phyloP scores from a whole-genome alignment of 1,140 invertebrate genomes.

The Drosophila lacertosa region DNA sequence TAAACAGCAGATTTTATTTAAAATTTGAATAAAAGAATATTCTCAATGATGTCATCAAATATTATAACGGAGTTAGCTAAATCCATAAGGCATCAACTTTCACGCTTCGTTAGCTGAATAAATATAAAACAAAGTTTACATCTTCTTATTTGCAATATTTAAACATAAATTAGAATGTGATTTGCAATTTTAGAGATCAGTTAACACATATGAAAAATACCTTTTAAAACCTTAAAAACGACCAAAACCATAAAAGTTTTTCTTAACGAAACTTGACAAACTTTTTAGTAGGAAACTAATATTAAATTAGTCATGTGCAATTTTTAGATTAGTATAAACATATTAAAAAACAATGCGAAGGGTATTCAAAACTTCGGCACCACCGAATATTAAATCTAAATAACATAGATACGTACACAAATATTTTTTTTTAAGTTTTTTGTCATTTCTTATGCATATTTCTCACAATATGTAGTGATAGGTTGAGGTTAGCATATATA shows the following conservation, averaged over 20 bases:
- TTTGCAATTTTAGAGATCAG: no score
- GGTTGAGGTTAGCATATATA: slow-evolving; percentile 1
- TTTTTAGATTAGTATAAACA: neutral
- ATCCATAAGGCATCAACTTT: no score
- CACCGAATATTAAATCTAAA: slow-evolving; percentile 16
- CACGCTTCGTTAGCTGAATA: no score
- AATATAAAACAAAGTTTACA: no score
- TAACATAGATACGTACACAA: slow-evolving; percentile 2
- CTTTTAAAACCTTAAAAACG: neutral
- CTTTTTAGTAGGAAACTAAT: neutral
- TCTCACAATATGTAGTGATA: slow-evolving; percentile 24
- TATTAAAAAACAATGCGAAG: slow-evolving; percentile 17
- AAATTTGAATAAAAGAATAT: no score
- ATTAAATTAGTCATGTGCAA: neutral
- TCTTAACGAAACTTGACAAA: neutral
- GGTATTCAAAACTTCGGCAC: slow-evolving; percentile 9
- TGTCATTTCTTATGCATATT: slow-evolving; percentile 21
- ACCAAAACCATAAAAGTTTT: neutral
- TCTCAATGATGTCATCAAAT: no score
- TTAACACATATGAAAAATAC: no score
- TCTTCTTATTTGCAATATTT: no score
- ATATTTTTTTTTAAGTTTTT: slow-evolving; percentile 7
- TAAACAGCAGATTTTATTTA: no score
- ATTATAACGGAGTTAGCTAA: no score
- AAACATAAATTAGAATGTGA: no score